Evolutionary conservation across 1,140 invertebrate species (phyloP).

Genomic region (Drosophila aff.): DNA sequence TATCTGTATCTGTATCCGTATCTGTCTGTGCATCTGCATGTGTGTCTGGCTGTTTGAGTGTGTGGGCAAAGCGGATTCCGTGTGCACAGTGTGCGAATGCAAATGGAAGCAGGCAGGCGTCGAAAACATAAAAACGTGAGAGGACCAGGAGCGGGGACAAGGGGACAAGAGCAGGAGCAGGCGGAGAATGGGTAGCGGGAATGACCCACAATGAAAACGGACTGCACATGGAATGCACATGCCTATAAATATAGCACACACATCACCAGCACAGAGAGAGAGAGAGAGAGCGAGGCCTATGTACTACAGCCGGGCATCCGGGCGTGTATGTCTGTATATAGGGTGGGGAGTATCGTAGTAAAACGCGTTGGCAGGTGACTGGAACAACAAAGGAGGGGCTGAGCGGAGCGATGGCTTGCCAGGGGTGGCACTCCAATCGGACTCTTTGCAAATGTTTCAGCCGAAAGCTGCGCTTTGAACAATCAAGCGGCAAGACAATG

Average conservation of each 20-base stretch:
- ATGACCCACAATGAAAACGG: conserved; percentile 81
- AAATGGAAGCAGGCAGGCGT: conserved; percentile 63
- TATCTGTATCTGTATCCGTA: conserved; percentile 21
- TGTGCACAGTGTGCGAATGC: conserved; percentile 60
- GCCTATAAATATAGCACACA: conserved; percentile 66
- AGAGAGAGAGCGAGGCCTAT: conserved; percentile 48
- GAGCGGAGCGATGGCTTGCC: not conserved
- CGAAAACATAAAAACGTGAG: conserved; percentile 70
- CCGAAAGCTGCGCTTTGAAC: conserved; percentile 80
- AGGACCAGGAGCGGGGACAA: conserved; percentile 5
- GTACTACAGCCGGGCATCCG: conserved; percentile 21
- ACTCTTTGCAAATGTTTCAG: conserved; percentile 76
- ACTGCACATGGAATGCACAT: conserved; percentile 62
- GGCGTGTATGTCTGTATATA: conserved; percentile 15
- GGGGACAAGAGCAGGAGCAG: conserved; percentile 2
- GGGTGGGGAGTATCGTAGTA: conserved; percentile 56
- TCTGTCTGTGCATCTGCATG: conserved; percentile 20
- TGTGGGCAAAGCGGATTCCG: conserved; percentile 73
- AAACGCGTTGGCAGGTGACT: conserved; percentile 68
- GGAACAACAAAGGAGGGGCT: conserved; percentile 14
- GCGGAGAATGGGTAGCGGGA: conserved; percentile 59
- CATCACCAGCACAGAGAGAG: conserved; percentile 16
- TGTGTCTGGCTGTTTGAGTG: conserved; percentile 15
- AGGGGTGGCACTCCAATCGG: conserved; percentile 49
- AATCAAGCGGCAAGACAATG: conserved; percentile 77